Conservation (phyloP, 2,888 invertebrate genomes). For the Leucophora obtusa region DNA sequence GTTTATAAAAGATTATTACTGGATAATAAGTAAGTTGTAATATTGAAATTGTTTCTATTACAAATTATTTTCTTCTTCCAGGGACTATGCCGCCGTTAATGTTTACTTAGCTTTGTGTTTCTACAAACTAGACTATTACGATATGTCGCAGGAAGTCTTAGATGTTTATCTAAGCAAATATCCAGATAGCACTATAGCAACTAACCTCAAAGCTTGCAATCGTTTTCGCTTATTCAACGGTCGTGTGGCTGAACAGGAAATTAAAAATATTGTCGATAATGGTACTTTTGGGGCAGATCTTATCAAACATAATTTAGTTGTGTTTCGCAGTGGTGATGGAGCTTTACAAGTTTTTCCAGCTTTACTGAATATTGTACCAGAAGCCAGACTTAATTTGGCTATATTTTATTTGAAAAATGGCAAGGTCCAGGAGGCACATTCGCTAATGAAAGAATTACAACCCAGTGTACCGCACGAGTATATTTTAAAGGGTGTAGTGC, state of each 20-base stretch:
- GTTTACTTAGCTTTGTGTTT: conserved; percentile 98
- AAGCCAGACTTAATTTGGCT: conserved; percentile 96
- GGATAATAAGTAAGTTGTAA: conserved; percentile 87
- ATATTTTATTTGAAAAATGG: conserved; percentile 94
- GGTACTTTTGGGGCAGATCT: conserved; percentile 93
- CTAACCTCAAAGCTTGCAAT: conserved; percentile 91
- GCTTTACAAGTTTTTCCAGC: conserved; percentile 93
- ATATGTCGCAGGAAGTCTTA: conserved; percentile 98
- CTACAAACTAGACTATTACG: conserved; percentile 98
- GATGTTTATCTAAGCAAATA: conserved; percentile 94
- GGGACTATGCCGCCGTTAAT: conserved; percentile 94
- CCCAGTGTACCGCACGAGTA: conserved; percentile 97
- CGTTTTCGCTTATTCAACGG: conserved; percentile 93
- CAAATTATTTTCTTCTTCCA: conserved; percentile 72
- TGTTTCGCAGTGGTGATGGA: conserved; percentile 95
- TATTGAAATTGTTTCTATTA: no score
- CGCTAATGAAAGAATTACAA: conserved; percentile 93
- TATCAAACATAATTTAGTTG: conserved; percentile 96
- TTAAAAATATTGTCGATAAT: conserved; percentile 88
- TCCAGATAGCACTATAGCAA: conserved; percentile 95
- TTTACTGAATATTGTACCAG: conserved; percentile 96
- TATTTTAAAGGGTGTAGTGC: conserved; percentile 96
- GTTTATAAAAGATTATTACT: conserved; percentile 96
- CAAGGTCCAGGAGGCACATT: conserved; percentile 92
- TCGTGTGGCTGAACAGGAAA: conserved; percentile 94